Conservation (phyloP, 2,888 invertebrate species). For the Lasioglossum vierecki region DNA sequence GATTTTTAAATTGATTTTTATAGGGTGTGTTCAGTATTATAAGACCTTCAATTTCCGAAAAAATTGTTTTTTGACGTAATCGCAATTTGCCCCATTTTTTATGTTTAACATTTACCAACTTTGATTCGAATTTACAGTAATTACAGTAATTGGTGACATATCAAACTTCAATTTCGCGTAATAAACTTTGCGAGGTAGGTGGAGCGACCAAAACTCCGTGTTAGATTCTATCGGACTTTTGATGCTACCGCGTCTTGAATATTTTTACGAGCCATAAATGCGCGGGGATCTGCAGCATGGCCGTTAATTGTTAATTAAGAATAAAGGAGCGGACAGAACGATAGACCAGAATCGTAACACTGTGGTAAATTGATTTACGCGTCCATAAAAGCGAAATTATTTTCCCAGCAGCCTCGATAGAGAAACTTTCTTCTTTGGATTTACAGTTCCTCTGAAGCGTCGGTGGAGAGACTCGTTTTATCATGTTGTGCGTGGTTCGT, state of each 20-base stretch:
- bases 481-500: background rate
- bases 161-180: no score
- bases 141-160: no score
- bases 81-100: no score
- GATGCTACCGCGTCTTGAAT: background rate
- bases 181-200: background rate
- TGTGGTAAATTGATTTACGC: conserved; percentile 1
- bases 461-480: background rate
- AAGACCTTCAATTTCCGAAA: no score
- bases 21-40: no score
- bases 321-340: background rate
- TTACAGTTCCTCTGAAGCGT: background rate
- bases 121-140: no score
- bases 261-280: conserved; percentile 9
- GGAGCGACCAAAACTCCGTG: background rate
- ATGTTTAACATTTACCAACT: no score
- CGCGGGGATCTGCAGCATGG: background rate
- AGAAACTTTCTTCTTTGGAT: background rate
- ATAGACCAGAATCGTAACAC: background rate
- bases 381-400: background rate
- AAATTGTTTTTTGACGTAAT: no score
- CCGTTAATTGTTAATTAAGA: conserved; percentile 4
- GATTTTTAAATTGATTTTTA: no score
- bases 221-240: background rate
- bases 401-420: background rate